Conservation (phyloP, 2,888 invertebrate species). For the Auanema sp. region DNA sequence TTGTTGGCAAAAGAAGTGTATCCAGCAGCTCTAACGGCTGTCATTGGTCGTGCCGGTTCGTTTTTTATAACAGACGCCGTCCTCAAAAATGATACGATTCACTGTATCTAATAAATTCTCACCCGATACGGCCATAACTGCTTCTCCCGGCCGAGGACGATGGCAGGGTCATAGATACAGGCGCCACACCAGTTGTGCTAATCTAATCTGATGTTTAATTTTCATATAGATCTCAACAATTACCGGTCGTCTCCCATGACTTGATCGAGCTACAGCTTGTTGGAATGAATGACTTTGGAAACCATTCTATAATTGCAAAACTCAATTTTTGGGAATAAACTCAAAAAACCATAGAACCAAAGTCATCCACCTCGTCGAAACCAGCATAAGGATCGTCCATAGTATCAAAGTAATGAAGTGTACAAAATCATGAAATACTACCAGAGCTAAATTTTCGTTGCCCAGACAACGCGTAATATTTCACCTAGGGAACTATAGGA, state of each 20-base stretch:
- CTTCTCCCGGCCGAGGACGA: constrained; percentile 9
- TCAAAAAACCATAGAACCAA: constrained; percentile 11
- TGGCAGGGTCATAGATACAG: not conserved
- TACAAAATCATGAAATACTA: too few species aligned
- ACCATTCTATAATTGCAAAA: constrained; percentile 69
- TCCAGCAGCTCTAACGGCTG: constrained; percentile 92
- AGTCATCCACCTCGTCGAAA: constrained; percentile 61
- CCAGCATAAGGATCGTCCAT: constrained; percentile 61
- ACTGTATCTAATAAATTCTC: not conserved
- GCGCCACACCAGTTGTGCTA: not conserved
- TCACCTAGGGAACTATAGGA: too few species aligned
- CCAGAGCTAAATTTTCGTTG: too few species aligned
- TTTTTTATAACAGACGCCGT: constrained; percentile 48
- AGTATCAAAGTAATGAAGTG: too few species aligned
- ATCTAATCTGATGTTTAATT: not conserved
- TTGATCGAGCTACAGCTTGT: constrained; percentile 75
- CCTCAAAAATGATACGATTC: constrained; percentile 8
- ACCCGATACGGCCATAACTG: constrained; percentile 3
- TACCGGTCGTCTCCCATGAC: constrained; percentile 76
- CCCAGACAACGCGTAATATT: not conserved
- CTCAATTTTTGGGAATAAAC: not conserved
- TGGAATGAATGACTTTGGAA: constrained; percentile 78
- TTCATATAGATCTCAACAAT: constrained; percentile 19
- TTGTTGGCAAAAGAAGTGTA: constrained; percentile 76
- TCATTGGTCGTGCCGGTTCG: constrained; percentile 78